Conservation (phyloP, 2,113 vertebrate genomes). For the Lampris megalopsis region DNA sequence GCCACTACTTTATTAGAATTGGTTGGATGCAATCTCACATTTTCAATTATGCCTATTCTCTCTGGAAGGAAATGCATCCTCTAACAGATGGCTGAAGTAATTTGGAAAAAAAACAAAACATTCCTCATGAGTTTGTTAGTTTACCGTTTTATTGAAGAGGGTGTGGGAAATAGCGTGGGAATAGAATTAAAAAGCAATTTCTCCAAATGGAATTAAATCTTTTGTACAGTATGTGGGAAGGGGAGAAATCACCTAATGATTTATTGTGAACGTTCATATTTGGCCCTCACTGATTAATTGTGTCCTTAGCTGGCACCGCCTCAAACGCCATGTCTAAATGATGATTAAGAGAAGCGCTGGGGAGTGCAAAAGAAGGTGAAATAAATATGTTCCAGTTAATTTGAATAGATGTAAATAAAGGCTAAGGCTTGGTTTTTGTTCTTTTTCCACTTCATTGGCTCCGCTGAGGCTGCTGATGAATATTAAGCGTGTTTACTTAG, state of each 20-base stretch:
- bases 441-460: slow-evolving; percentile 72
- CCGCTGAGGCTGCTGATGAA: slow-evolving; percentile 73
- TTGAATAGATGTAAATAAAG: slow-evolving; percentile 76
- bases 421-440: slow-evolving; percentile 61
- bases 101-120: slow-evolving; percentile 9
- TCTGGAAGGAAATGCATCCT: slow-evolving; percentile 6
- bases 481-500: slow-evolving; percentile 80
- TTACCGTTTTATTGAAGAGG: slow-evolving; percentile 2
- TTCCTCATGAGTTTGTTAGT: slow-evolving; percentile 30
- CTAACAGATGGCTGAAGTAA: slow-evolving; percentile 35
- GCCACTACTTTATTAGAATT: slow-evolving; percentile 11
- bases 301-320: slow-evolving; percentile 59
- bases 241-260: slow-evolving; percentile 45
- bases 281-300: slow-evolving; percentile 63
- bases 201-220: slow-evolving; percentile 56
- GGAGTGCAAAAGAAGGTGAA: slow-evolving; percentile 68
- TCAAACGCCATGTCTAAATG: slow-evolving; percentile 64
- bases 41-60: slow-evolving; percentile 27
- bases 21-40: slow-evolving; percentile 27
- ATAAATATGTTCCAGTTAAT: slow-evolving; percentile 78
- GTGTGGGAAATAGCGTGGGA: slow-evolving; percentile 39
- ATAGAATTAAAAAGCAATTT: slow-evolving; percentile 60
- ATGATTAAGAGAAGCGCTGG: slow-evolving; percentile 65
- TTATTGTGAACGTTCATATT: slow-evolving; percentile 59
- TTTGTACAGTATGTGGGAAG: slow-evolving; percentile 25